Conservation (phyloP, 2,113 vertebrate species). For the Epinephelus moara region DNA sequence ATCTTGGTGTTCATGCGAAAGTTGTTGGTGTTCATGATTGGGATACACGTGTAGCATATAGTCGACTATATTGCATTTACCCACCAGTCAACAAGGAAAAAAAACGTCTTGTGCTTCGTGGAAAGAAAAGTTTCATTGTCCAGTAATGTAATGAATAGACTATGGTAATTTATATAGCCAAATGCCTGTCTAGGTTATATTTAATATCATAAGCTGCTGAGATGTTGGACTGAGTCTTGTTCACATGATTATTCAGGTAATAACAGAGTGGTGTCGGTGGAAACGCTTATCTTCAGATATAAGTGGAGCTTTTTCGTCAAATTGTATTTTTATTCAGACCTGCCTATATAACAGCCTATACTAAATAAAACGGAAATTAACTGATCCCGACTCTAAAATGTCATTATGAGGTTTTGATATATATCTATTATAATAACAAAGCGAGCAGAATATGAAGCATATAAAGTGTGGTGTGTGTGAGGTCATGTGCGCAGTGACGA, state of each 20-base stretch:
- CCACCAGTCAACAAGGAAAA: slow-evolving; percentile 25
- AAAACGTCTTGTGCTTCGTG: slow-evolving; percentile 66
- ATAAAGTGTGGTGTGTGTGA: slow-evolving; percentile 19
- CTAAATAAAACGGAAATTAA: slow-evolving; percentile 69
- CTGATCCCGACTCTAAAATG: slow-evolving; percentile 19
- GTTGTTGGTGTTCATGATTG: slow-evolving; percentile 58
- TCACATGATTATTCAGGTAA: slow-evolving; percentile 64
- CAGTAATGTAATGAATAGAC: slow-evolving; percentile 62
- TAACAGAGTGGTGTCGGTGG: slow-evolving; percentile 36
- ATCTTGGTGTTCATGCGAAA: slow-evolving; percentile 65
- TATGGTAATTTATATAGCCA: slow-evolving; percentile 48
- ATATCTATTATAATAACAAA: neutral
- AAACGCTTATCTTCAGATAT: slow-evolving; percentile 42
- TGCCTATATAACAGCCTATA: slow-evolving; percentile 72
- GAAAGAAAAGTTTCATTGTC: slow-evolving; percentile 49
- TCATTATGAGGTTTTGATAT: slow-evolving; percentile 9
- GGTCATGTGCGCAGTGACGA: slow-evolving; percentile 47
- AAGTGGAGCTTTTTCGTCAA: slow-evolving; percentile 57
- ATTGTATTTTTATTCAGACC: slow-evolving; percentile 74
- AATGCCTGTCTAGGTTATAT: slow-evolving; percentile 61
- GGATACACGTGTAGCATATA: slow-evolving; percentile 59
- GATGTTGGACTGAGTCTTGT: slow-evolving; percentile 44
- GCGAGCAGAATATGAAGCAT: neutral
- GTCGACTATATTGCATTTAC: slow-evolving; percentile 48
- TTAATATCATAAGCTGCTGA: slow-evolving; percentile 65